These are phyloP conservation scores for Cosmorhoe ocellata DNA, from an alignment of 2,888 invertebrate species.

Conservation along the genomic window DNA sequence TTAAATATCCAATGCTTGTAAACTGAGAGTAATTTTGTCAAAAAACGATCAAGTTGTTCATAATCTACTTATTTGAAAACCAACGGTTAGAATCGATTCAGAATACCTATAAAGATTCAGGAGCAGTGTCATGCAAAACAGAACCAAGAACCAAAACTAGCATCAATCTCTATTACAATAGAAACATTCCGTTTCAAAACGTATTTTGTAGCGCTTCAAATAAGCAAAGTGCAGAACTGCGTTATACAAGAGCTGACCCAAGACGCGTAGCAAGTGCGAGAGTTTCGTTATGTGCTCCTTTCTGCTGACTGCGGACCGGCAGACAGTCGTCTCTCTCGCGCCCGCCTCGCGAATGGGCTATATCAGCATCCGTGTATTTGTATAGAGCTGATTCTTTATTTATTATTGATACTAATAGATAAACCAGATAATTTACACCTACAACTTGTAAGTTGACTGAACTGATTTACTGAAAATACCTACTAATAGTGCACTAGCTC, in stretches of 20 bases:
- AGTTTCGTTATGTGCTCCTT: constrained; percentile 73
- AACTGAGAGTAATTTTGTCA: no score
- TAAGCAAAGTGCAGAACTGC: constrained; percentile 25
- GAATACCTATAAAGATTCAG: neutral
- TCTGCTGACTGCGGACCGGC: constrained; percentile 77
- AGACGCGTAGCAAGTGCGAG: constrained; percentile 45
- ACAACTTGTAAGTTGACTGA: no score
- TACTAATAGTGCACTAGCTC: no score
- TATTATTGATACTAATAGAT: no score
- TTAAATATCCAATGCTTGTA: no score
- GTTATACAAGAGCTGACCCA: constrained; percentile 41
- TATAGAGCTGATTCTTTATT: constrained; percentile 50
- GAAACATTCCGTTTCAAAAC: constrained; percentile 5
- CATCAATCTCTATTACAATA: constrained; percentile 5
- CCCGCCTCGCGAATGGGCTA: constrained; percentile 68
- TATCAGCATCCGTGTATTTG: constrained; percentile 64
- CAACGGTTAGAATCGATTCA: neutral
- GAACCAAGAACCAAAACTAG: constrained; percentile 11
- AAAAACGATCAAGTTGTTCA: neutral
- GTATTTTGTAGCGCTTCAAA: neutral
- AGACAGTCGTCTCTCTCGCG: constrained; percentile 73
- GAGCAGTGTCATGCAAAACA: constrained; percentile 2
- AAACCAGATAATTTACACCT: no score
- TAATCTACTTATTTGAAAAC: constrained; percentile 1
- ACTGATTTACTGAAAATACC: no score